Base-by-base conservation (phyloP, 2,113 vertebrate genomes). In the Syngnathoides biaculeatus region DNA sequence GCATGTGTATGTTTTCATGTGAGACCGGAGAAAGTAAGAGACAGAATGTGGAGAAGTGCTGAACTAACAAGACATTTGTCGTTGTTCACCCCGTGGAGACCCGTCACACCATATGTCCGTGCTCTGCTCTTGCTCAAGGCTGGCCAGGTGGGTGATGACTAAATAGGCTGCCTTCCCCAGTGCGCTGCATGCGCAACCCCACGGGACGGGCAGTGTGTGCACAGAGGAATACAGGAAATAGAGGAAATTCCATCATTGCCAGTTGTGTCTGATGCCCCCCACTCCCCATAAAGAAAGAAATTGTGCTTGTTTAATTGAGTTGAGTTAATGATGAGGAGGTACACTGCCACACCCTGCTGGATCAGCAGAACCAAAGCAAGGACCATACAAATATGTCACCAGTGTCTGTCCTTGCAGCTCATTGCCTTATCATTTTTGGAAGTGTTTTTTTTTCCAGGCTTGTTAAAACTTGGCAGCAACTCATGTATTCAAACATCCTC, bases 111-210 rank as follows among this genome's bases (percentile, higher is more conserved):
- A 57, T 52, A 59, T 82, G 73, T 78, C 64, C 8, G 19, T 8
- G 69, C 65, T 79, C 64, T 90, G 87, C 69, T 83, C 75, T 77
- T 56, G 85, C 73, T 89, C 83, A 78, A 63, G 65, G 62, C 57
- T 67, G 80, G 78, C 82, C 88, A 89, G 84, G 83, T 87, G 78
- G 84, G 73, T 87, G 79, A 89, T 84, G 71, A 82, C 79, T 91
- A 89, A 93, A 91, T 79, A 92, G 72, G 35, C 70, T 71, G 68
- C 65, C 43, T 53, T 74, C 78, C 79, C 78, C 75, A 78, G 64
- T 80, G 38, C 60, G 24, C 39, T 62, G 45, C 65, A 77, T 77
- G 57, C 64, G 81, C 68, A 71, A 64, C 40, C 70, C 81, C 74
- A 59, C 62, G 79, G 86, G 82, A 87, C 50, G 67, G 77, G 62